Conservation (phyloP, 2,113 vertebrate species). For the Formicarius rufipectus region DNA sequence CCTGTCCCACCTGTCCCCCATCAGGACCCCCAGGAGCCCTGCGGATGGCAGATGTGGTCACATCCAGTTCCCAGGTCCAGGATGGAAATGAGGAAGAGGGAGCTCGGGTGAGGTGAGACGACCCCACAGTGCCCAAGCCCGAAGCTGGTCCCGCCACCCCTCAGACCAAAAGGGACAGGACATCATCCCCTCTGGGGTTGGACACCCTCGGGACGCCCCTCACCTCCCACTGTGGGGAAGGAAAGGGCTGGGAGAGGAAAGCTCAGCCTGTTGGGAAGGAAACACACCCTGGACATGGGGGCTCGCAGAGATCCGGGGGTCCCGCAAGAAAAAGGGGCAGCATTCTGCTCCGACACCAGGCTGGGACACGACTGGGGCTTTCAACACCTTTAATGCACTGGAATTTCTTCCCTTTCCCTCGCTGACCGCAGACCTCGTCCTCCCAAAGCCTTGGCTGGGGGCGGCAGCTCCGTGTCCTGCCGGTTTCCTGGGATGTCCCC, state of each 20-base stretch:
- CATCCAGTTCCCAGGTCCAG: not conserved
- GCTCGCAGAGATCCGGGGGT: accelerated
- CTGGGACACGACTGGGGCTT: not conserved
- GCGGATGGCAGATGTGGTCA: not conserved
- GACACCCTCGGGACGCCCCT: not conserved
- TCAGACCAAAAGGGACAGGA: not conserved
- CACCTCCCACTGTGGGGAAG: accelerated
- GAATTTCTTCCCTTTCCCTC: not conserved
- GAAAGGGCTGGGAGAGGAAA: not conserved
- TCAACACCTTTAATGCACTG: not conserved
- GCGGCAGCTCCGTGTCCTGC: not conserved
- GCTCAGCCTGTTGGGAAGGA: accelerated
- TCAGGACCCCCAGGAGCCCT: accelerated
- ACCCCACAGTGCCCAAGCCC: no score
- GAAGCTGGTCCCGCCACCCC: not conserved
- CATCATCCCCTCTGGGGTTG: not conserved
- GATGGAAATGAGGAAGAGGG: not conserved
- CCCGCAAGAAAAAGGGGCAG: not conserved
- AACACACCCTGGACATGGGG: accelerated
- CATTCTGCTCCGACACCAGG: not conserved
- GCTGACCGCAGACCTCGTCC: not conserved
- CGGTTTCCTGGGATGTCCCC: not conserved
- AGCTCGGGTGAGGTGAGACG: not conserved
- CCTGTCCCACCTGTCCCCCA: not conserved
- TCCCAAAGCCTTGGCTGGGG: accelerated